Evolutionary conservation across 2,797 vertebrate genomes (phyloP).

Genomic region (Eospalax fontanierii): DNA sequence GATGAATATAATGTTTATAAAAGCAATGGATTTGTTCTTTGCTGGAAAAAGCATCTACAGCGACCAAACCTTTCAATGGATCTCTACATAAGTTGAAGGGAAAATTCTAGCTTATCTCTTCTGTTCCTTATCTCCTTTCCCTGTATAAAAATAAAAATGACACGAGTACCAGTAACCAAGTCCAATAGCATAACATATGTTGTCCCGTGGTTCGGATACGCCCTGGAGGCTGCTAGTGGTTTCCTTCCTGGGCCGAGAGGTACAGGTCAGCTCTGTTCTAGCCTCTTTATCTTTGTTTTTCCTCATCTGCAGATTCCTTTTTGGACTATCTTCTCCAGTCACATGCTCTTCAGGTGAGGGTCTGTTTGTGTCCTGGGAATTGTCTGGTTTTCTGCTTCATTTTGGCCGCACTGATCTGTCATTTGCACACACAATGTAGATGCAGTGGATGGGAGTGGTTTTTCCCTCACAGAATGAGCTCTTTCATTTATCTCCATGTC

Average conservation of each 20-base stretch:
- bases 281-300: conserved; percentile 11
- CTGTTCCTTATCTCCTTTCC: conserved; percentile 21
- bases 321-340: not conserved
- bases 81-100: not conserved
- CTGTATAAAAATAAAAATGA: conserved; percentile 5
- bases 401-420: not conserved
- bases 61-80: not conserved
- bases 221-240: not conserved
- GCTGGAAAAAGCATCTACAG: not conserved
- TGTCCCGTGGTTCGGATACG: not conserved
- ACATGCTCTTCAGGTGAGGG: conserved; percentile 43
- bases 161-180: not conserved
- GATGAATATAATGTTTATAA: conserved; percentile 51
- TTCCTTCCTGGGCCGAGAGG: conserved; percentile 6
- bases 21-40: conserved; percentile 39
- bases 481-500: conserved; percentile 53
- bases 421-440: conserved; percentile 23
- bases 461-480: conserved; percentile 57
- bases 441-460: not conserved
- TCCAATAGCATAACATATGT: not conserved
- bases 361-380: conserved; percentile 24
- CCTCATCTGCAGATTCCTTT: conserved; percentile 37
- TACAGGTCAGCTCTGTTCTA: not conserved
- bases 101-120: conserved; percentile 38
- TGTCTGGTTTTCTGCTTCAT: conserved; percentile 59